Conservation (phyloP, 2,113 vertebrate species). For the Xiphophorus maculatus region DNA sequence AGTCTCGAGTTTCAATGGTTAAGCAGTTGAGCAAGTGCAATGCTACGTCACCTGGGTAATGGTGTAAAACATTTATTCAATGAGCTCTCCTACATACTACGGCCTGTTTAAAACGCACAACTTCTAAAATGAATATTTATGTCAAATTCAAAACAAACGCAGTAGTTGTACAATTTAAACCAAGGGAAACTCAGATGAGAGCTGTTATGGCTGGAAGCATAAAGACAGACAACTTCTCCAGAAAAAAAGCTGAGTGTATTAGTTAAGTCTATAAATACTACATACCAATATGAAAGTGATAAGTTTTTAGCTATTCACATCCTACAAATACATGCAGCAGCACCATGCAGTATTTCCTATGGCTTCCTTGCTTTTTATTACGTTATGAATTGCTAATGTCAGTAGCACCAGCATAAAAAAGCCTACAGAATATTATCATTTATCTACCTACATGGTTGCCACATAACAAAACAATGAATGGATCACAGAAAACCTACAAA, state of each 20-base stretch:
- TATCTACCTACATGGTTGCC: not conserved
- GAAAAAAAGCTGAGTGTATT: not conserved
- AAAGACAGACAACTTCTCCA: not conserved
- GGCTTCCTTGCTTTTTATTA: not conserved
- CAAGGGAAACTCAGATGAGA: not conserved
- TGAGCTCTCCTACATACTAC: not conserved
- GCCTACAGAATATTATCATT: not conserved
- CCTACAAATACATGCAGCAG: not conserved
- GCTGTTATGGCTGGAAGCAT: not conserved
- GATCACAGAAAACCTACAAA: not conserved
- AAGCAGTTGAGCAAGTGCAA: not conserved
- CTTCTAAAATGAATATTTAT: too few species aligned
- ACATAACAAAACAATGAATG: not conserved
- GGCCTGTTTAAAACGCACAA: not conserved
- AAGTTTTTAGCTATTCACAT: not conserved
- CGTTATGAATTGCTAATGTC: not conserved
- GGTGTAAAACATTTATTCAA: constrained; percentile 14
- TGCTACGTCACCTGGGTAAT: not conserved
- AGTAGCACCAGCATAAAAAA: not conserved
- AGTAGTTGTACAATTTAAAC: constrained; percentile 3
- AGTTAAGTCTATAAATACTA: too few species aligned
- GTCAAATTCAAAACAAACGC: too few species aligned
- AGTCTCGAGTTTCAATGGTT: not conserved
- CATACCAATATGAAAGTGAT: too few species aligned
- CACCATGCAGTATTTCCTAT: not conserved